These are phyloP conservation scores for Heliocidaris tuberculata DNA, from an alignment of 35 echinoderm and acorn worm species.

Conservation along the genomic window DNA sequence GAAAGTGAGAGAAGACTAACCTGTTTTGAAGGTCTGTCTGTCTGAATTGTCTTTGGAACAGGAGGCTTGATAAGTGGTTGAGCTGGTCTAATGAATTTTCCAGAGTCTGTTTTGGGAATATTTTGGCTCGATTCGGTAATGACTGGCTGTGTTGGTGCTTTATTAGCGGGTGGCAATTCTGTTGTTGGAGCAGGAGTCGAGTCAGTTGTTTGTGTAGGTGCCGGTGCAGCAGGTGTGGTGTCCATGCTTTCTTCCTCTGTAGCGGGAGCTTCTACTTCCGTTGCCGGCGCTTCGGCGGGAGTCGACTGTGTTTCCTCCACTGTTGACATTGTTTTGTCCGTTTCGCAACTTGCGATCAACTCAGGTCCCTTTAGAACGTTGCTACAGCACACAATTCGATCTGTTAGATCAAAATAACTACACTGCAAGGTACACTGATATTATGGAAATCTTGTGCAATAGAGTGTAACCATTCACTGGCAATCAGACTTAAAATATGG, in stretches of 20 bases:
- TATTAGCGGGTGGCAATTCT: not conserved
- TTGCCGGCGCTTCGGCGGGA: conserved; percentile 26
- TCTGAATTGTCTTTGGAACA: conserved; percentile 43
- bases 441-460: not conserved
- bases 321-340: conserved; percentile 20
- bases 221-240: not conserved
- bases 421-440: not conserved
- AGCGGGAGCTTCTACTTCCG: conserved; percentile 33
- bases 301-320: conserved; percentile 38
- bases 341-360: not conserved
- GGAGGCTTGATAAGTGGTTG: conserved; percentile 4
- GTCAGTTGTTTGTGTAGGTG: not conserved
- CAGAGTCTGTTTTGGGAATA: conserved; percentile 32
- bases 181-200: not conserved
- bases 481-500: not conserved
- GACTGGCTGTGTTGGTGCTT: not conserved
- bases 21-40: conserved; percentile 47
- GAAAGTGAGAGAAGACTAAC: not conserved
- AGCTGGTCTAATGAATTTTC: not conserved
- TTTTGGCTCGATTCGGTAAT: conserved; percentile 7
- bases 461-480: not conserved
- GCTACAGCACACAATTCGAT: not conserved
- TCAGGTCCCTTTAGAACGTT: not conserved
- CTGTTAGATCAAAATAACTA: not conserved
- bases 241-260: conserved; percentile 13